Conservation (phyloP, 2,888 invertebrate species). For the Ophioninae sp. region DNA sequence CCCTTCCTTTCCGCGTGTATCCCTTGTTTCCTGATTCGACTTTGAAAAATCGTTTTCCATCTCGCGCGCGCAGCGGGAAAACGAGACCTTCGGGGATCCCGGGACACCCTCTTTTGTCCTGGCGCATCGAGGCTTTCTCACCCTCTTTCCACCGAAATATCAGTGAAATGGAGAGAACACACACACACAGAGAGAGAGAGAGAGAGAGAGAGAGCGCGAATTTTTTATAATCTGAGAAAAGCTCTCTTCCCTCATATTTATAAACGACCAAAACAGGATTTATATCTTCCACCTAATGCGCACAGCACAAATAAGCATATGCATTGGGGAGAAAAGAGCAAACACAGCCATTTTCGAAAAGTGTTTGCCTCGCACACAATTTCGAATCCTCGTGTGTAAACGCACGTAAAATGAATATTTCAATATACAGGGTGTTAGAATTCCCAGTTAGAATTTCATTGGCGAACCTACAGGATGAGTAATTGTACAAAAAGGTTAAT, state of each 20-base stretch:
- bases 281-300: not conserved
- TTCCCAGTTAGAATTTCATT: not conserved
- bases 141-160: constrained; percentile 18
- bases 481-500: not conserved
- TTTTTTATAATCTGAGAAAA: too few relatives aligned
- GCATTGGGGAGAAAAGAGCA: not conserved
- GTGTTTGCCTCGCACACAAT: not conserved
- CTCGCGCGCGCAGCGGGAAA: constrained; percentile 32
- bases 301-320: not conserved
- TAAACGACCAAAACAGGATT: not conserved
- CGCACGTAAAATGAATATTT: not conserved
- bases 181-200: not conserved
- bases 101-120: constrained; percentile 43
- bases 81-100: constrained; percentile 50
- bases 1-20: constrained; percentile 37
- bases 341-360: not conserved
- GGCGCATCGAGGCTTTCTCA: constrained; percentile 36
- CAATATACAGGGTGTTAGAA: not conserved
- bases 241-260: not conserved
- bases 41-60: constrained; percentile 59
- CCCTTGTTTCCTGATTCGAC: constrained; percentile 51
- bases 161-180: not conserved
- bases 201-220: not conserved
- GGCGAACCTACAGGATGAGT: not conserved
- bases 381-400: not conserved